These are phyloP conservation scores for Hemiscyllium ocellatum DNA, from an alignment of 2,113 vertebrate genomes.

Conservation along the genomic window DNA sequence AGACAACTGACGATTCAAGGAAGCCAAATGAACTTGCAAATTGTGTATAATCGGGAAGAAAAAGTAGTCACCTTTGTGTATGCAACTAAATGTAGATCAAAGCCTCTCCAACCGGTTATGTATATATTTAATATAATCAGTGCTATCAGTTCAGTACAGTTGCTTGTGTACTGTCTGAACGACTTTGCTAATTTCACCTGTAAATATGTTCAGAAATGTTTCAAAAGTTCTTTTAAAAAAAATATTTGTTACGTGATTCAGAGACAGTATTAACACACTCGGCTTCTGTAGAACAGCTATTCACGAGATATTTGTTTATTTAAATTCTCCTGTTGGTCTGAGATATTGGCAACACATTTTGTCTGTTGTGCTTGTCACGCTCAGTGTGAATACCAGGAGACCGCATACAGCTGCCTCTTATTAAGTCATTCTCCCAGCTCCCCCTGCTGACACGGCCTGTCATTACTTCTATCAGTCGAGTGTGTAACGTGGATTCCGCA, in stretches of 20 bases:
- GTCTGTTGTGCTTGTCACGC: slow-evolving; percentile 54
- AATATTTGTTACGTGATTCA: not conserved
- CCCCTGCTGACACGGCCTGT: slow-evolving; percentile 64
- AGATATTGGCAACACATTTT: slow-evolving; percentile 58
- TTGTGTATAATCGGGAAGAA: not conserved
- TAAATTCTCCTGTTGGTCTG: slow-evolving; percentile 48
- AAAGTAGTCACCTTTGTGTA: not conserved
- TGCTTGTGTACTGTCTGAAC: not conserved
- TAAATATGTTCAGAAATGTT: not conserved
- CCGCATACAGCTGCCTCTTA: slow-evolving; percentile 46
- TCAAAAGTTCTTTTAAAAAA: not conserved
- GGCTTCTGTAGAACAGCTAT: not conserved
- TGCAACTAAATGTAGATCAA: not conserved
- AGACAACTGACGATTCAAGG: too few species aligned
- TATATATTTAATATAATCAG: not conserved
- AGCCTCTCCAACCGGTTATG: not conserved
- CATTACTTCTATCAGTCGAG: not conserved
- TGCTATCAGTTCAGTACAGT: not conserved
- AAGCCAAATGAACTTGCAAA: slow-evolving; percentile 1
- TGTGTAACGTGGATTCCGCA: not conserved
- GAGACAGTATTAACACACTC: not conserved
- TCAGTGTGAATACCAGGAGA: slow-evolving; percentile 48
- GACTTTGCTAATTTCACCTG: not conserved
- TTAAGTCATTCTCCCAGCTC: slow-evolving; percentile 84
- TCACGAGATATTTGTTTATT: slow-evolving; percentile 43